Evolutionary conservation across 2,888 invertebrate species (phyloP), one percentile per base, ranked within the genome.

Genomic region (Ornithoptera priamus): DNA sequence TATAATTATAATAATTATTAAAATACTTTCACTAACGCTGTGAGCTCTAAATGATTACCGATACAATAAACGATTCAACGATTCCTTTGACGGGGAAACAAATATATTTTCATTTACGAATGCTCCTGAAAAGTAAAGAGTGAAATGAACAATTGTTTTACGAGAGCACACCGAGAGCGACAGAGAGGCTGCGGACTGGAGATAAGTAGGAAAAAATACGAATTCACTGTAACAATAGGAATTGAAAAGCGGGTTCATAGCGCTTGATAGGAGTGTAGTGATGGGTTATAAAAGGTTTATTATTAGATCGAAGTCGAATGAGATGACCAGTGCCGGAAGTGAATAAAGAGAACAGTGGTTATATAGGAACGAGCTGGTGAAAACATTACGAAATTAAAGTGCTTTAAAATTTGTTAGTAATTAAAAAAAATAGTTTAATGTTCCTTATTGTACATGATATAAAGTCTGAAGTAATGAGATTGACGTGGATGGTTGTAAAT

Each of bases 151-250:
- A 56, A 69, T 65, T 69, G 69, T 62, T 69, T 46, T 65, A 24
- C 30, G 61, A 18, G 22, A 39, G 24, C 67, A 57, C 22, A 67
- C 62, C 62, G 65, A 59, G 59, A 62, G 57, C 39, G 61, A 65
- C 61, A 69, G 65, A 68, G 63, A 69, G 65, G 61, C 69, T 69
- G 69, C 69, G 65, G 56, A 8, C 42, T 65, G 56, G 57, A 69
- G 69, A 69, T 69, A 69, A 61, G 69, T 60, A 42, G 65, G 62
- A 68, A 64, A 68, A 69, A 69, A 65, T 61, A 69, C 46, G 61
- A 62, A 62, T 69, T 46, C 46, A 46, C 15, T 65, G 61, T 62
- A 69, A 69, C 69, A 69, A 69, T 65, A 62, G 69, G 57, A 60
- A 69, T 65, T 69, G 53, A 65, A 69, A 69, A 57, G 65, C 61